Evolutionary conservation across 1,140 invertebrate genomes (phyloP).

Genomic region (Aphelenchoides besseyi): DNA sequence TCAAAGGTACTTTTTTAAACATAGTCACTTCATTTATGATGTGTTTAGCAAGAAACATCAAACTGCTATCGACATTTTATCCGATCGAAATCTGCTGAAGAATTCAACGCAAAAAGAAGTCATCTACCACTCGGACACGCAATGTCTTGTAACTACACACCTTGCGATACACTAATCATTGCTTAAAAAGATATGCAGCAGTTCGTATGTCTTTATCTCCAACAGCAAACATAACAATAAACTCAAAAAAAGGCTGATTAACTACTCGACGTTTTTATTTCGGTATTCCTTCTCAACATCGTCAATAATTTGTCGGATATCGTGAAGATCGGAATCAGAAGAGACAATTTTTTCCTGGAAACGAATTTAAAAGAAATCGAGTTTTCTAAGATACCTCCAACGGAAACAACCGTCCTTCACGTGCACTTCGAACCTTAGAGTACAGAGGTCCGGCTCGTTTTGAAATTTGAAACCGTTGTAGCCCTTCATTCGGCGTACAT

Average conservation of each 20-base stretch:
- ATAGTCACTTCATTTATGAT: no score
- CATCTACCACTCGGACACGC: not conserved
- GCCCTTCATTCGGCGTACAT: not conserved
- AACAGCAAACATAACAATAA: not conserved
- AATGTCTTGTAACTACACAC: not conserved
- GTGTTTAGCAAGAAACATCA: no score
- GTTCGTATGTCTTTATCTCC: no score
- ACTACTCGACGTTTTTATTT: not conserved
- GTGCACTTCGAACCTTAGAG: not conserved
- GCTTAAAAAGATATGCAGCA: no score
- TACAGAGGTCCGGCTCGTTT: not conserved
- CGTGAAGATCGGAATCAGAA: conserved; percentile 1
- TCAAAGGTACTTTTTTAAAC: no score
- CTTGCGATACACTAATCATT: not conserved
- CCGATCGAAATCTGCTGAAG: not conserved
- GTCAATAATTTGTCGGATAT: not conserved
- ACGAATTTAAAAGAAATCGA: not conserved
- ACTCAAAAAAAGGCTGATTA: not conserved
- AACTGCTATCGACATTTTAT: no score
- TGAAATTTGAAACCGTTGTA: not conserved
- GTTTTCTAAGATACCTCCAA: conserved; percentile 7
- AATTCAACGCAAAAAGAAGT: not conserved
- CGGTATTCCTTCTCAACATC: not conserved
- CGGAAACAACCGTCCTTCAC: not conserved
- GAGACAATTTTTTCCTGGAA: conserved; percentile 5